Base-by-base conservation (phyloP, 2,797 vertebrate species). In the Lepilemur septentrionalis region DNA sequence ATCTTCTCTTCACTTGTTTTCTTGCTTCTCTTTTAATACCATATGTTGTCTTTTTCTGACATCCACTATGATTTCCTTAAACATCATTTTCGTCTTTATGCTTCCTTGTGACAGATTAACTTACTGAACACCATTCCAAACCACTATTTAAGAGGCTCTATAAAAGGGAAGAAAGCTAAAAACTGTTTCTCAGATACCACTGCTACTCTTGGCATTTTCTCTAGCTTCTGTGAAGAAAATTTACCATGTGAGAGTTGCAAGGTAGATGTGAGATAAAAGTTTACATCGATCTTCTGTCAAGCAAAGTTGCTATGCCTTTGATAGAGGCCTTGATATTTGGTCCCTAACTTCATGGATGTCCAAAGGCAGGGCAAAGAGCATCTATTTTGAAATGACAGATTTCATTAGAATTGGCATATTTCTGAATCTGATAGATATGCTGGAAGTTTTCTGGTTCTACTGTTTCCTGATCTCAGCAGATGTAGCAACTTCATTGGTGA, bases 81-180 rank as follows among this genome's bases (percentile, higher is more conserved):
- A 86, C 75, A 38, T 76, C 43, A 69, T 87, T 96, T 95, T 95
- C 83, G 82, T 76, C 61, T 90, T 79, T 65, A 57, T 73, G 30
- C 28, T 59, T 93, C n/a, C 65, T 91, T 32, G n/a, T 94, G 81
- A 55, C 91, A 96, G 81, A 91, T 10, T 83, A 63, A 86, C 25
- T 95, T 63, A 91, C 55, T 88, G 35, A 93, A 61, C 35, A 92
- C 6, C 63, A 76, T 86, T 94, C 20, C 50, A 94, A 73, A 61
- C 35, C 8, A 30, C 35, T 61, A 46, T 90, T 94, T 92, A 70
- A 72, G 46, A 41, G 38, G 11, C n/a, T 96, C 25, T 76, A 43
- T 86, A 89, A 96, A 89, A 76, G 95, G 72, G 30, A 38, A 4
- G 48, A 90, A 86, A 91, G 52, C 25, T 96, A 67, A 94, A 91